These are phyloP conservation scores for Polyommatus iphigenia DNA, from an alignment of 2,888 invertebrate species.

Conservation along the genomic window DNA sequence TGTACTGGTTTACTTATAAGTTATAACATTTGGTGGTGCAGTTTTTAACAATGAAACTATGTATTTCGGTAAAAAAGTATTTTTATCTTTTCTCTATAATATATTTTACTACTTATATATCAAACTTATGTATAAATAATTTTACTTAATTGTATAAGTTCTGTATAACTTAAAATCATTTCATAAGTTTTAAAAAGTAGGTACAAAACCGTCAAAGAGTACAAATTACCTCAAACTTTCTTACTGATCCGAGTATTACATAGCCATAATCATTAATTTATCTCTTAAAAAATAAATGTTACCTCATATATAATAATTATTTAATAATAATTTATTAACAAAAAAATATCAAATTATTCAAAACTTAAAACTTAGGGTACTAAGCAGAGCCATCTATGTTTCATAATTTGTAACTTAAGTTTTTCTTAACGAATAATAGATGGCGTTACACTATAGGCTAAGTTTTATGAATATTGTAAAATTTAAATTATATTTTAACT, in stretches of 20 bases:
- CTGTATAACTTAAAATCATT: neutral
- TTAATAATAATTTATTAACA: neutral
- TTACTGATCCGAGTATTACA: neutral
- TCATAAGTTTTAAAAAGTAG: neutral
- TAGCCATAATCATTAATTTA: neutral
- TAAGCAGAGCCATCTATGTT: neutral
- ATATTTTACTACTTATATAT: neutral
- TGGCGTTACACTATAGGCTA: neutral
- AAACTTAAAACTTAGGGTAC: neutral
- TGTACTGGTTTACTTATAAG: neutral
- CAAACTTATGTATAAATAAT: neutral
- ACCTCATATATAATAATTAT: neutral
- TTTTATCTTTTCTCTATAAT: neutral
- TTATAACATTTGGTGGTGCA: neutral
- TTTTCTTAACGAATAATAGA: neutral
- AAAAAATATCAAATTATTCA: neutral
- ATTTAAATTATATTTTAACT: slow-evolving; percentile 13
- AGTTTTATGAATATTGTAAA: neutral
- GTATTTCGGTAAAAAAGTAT: neutral
- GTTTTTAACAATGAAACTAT: neutral
- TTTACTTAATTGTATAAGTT: neutral
- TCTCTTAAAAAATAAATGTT: neutral
- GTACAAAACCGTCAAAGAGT: neutral
- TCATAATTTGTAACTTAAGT: neutral
- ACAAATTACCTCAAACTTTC: neutral